A percentile compares a stretch with the other conserved stretches of the same genome.
Conservation (phyloP, 2,797 vertebrate genomes). For the Oreochromis mossambicus region DNA sequence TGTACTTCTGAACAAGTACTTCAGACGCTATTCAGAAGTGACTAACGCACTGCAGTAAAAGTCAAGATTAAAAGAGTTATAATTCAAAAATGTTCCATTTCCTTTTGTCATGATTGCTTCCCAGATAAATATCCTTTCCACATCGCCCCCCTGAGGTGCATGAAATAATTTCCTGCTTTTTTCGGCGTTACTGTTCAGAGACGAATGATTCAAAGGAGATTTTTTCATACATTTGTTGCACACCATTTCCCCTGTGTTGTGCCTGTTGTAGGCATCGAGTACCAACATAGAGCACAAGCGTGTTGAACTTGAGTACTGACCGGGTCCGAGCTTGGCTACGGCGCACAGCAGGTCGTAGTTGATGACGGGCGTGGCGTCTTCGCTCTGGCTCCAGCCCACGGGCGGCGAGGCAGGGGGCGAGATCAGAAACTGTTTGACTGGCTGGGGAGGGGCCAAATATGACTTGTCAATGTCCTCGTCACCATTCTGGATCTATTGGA, state of each 20-base stretch:
- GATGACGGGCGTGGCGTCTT: slow-evolving; percentile 90
- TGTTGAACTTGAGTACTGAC: slow-evolving; percentile 61
- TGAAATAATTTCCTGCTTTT: slow-evolving; percentile 25
- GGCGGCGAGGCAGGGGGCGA: slow-evolving; percentile 95
- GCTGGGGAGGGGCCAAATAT: slow-evolving; percentile 91
- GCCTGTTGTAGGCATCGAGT: background rate
- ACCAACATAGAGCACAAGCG: background rate
- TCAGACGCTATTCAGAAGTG: background rate
- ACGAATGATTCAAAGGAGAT: background rate
- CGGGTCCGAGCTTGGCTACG: slow-evolving; percentile 94
- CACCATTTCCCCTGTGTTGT: background rate
- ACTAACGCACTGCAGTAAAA: background rate
- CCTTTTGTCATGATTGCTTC: slow-evolving; percentile 10
- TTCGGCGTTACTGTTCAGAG: background rate
- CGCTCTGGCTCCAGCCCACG: slow-evolving; percentile 94
- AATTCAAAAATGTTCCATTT: background rate
- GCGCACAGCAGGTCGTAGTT: slow-evolving; percentile 97
- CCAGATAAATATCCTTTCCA: background rate
- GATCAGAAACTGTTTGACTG: slow-evolving; percentile 95
- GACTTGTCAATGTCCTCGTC: slow-evolving; percentile 87
- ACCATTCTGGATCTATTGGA: slow-evolving; percentile 82
- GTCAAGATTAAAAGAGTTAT: background rate
- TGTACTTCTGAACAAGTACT: background rate
- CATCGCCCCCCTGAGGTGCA: background rate
- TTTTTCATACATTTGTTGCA: background rate